Base-by-base conservation (phyloP, 2,888 invertebrate genomes). In the Lapara coniferarum region DNA sequence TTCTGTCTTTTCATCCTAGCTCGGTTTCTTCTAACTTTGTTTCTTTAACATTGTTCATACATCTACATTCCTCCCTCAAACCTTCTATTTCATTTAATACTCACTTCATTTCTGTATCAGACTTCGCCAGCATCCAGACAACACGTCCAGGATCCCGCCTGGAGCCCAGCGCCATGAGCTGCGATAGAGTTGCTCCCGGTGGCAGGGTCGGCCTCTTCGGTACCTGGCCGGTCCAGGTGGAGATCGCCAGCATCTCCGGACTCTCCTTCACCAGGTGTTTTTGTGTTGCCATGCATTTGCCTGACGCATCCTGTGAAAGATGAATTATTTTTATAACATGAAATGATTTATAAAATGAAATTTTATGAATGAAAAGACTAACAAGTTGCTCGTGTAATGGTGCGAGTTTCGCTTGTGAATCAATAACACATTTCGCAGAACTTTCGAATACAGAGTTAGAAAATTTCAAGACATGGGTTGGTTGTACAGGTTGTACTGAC, bases 121-220 rank as follows among this genome's bases (percentile, higher is more conserved):
- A 96, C 85, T 96, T 96, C 44, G 96, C 97, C 73, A 97, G 94
- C 94, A 97, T 96, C 97, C 97, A 97, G 74, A 97, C 96, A 10
- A 97, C 97, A 75, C 96, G 95, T 8, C 96, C 95, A 8, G 96
- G 95, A 76, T 95, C 95, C 69, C 96, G 92, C 13, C 95, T 89
- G 69, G 96, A 96, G 2, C 97, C 97, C 63, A 97, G 94, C 0
- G 97, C 97, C 91, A 97, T 95, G 52, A 97, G 93, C 86, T 97
- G 97, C n/a, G 95, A 95, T 30, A 96, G 91, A 74, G 94, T 94
- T 71, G 96, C 96, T 0, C 96, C 95, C 0, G 94, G 94, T 0
- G 97, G 97, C 75, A 97, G 92, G 55, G 95, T 93, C 0, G 97
- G 97, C 73, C 97, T 91, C 75, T 95, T 94, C 0, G 97, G 97